Evolutionary conservation across 2,113 vertebrate species (phyloP).

Genomic region (Macroglossus sobrinus): DNA sequence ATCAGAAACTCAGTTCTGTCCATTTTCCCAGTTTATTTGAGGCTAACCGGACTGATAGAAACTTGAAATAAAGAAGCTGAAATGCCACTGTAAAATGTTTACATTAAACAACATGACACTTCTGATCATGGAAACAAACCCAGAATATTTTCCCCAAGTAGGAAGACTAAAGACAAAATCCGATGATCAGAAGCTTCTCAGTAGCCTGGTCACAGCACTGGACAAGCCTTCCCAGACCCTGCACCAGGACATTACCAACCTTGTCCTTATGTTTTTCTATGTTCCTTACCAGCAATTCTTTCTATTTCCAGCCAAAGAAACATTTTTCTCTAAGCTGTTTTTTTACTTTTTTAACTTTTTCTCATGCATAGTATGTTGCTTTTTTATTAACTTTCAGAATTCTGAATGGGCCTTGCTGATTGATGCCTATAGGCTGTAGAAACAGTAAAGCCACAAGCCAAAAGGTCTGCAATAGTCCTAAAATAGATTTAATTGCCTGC

Average conservation of each 20-base stretch:
- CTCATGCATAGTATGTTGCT: neutral
- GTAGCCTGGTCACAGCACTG: neutral
- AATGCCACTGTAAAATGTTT: neutral
- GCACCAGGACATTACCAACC: neutral
- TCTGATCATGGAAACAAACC: neutral
- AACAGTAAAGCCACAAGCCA: neutral
- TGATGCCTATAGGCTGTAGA: neutral
- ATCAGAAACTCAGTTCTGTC: neutral
- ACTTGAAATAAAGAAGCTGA: neutral
- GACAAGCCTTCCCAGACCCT: neutral
- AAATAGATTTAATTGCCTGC: neutral
- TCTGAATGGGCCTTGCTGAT: neutral
- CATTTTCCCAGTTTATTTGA: neutral
- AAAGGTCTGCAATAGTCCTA: neutral
- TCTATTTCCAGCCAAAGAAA: neutral
- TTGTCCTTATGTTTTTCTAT: neutral
- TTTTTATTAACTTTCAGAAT: neutral
- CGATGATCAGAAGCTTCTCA: neutral
- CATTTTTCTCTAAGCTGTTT: neutral
- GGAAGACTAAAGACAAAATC: neutral
- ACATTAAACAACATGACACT: too few relatives aligned
- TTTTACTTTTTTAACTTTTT: neutral
- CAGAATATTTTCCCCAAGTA: neutral
- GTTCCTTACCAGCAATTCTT: neutral
- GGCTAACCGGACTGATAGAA: neutral